A percentile compares a stretch with the other conserved stretches of the same genome.
Conservation (phyloP, 2,888 invertebrate species). For the Clostera curtula region DNA sequence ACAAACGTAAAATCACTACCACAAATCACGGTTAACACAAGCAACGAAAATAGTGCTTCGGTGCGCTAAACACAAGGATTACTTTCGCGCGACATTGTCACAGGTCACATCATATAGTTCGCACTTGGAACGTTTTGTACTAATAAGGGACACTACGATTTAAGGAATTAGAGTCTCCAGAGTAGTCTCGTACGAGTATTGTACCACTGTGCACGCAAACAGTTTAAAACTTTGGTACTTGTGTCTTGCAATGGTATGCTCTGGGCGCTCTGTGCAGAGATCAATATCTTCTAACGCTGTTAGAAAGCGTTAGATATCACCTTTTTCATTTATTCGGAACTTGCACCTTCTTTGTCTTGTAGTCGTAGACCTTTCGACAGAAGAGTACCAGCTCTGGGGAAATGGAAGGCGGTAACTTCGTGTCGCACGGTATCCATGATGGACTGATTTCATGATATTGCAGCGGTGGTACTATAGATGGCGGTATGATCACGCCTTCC, state of each 20-base stretch:
- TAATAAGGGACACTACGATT: constrained; percentile 47
- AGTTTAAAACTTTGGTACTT: constrained; percentile 40
- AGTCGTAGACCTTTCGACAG: constrained; percentile 95
- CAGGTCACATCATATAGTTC: constrained; percentile 42
- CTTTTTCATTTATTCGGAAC: constrained; percentile 67
- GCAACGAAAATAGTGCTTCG: constrained; percentile 49
- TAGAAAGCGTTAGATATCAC: too few relatives aligned
- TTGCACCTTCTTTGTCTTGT: constrained; percentile 86
- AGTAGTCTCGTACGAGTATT: constrained; percentile 2
- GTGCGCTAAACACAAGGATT: constrained; percentile 47
- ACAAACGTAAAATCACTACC: constrained; percentile 50
- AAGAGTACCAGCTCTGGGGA: constrained; percentile 92
- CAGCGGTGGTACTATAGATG: constrained; percentile 83
- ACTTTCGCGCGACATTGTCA: constrained; percentile 44
- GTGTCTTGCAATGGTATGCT: constrained; percentile 28
- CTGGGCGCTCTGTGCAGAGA: too few relatives aligned
- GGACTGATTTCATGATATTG: constrained; percentile 77
- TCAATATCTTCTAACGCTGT: too few relatives aligned
- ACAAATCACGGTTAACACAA: constrained; percentile 56
- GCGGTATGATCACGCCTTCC: constrained; percentile 81
- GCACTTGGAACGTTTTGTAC: constrained; percentile 62
- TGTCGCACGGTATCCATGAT: constrained; percentile 61
- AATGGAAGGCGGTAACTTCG: constrained; percentile 77
- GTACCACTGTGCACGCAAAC: constrained; percentile 12
- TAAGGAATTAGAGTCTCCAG: constrained; percentile 19